These are phyloP conservation scores for Exocentrus adspersus DNA, from an alignment of 2,888 invertebrate species.

Conservation along the genomic window DNA sequence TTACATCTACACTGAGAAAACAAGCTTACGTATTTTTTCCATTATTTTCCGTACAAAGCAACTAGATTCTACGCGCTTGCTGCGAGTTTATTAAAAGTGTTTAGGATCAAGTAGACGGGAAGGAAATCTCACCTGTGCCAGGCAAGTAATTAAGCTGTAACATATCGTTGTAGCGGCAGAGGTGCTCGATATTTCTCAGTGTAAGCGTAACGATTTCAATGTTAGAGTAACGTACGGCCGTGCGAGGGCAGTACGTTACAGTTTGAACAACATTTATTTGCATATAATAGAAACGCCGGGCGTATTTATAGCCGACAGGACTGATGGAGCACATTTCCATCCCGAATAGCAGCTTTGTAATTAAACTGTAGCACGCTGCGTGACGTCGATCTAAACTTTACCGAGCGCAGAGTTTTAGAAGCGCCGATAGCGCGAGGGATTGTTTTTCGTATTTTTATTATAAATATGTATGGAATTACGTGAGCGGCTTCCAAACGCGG, in stretches of 20 bases:
- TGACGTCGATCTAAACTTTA: too few species aligned
- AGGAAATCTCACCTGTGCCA: too few species aligned
- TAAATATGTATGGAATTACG: conserved; percentile 22
- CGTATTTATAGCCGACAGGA: conserved; percentile 55
- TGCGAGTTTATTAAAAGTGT: background rate
- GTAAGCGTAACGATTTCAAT: conserved; percentile 39
- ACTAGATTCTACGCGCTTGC: background rate
- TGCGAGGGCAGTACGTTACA: conserved; percentile 51
- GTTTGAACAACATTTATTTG: conserved; percentile 59
- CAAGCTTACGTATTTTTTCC: background rate
- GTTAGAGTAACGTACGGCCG: conserved; percentile 46
- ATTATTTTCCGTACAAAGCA: too few species aligned
- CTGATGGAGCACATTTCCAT: conserved; percentile 54
- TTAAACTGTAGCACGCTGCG: conserved; percentile 40
- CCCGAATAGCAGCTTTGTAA: conserved; percentile 38
- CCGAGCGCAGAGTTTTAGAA: too few species aligned
- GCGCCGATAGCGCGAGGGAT: too few species aligned
- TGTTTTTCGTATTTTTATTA: conserved; percentile 15
- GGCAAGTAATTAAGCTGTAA: too few species aligned
- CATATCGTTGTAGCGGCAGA: too few species aligned
- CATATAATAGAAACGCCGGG: conserved; percentile 60
- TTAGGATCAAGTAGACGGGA: too few species aligned
- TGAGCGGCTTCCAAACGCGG: conserved; percentile 12
- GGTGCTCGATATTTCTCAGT: too few species aligned
- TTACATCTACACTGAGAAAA: conserved; percentile 7